Evolutionary conservation across 2,888 invertebrate species (phyloP), one percentile per base, ranked within the genome.

Genomic region (Oegoconia quadripuncta): DNA sequence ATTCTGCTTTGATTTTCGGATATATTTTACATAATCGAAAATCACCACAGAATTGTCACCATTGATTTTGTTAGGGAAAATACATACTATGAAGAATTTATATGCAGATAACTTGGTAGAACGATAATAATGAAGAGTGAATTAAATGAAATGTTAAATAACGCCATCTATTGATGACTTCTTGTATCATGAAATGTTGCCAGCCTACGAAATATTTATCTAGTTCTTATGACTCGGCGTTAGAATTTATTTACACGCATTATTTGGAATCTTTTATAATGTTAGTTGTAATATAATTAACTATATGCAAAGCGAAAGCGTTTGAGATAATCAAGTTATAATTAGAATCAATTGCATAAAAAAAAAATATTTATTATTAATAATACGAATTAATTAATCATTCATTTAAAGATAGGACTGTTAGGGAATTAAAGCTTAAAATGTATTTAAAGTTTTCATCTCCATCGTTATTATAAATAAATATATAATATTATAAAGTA

Each of bases 191-290:
- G n/a, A 25, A 25, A 25, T 9, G n/a, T 25, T 25, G 25, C 25
- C 25, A n/a, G 22, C 9, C 22, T 22, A 22, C 8, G 2, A 9
- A 9, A 2, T 27, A 27, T 12, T 28, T 33, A 16, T 17, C 16
- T 30, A 29, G 29, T 39, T 34, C 34, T 29, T 39, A 39, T 33
- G 38, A 33, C 16, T 16, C 4, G 13, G 22, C 5, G 32, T 32
- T 30, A 35, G 20, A 29, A 29, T 36, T 28, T 30, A 23, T 37
- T 37, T 26, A 31, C 23, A 39, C 8, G 4, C 32, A 27, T 27
- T 28, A 22, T 14, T 31, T 16, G 27, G 30, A 18, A 20, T 12
- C 12, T 34, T 35, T 35, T 40, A 35, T 31, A 35, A 33, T 9
- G 12, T 34, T 33, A 18, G 20, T 34, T 26, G 9, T 35, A 26